phyloP scores from a whole-genome alignment of 2,797 vertebrate genomes.

The Helarctos malayanus region DNA sequence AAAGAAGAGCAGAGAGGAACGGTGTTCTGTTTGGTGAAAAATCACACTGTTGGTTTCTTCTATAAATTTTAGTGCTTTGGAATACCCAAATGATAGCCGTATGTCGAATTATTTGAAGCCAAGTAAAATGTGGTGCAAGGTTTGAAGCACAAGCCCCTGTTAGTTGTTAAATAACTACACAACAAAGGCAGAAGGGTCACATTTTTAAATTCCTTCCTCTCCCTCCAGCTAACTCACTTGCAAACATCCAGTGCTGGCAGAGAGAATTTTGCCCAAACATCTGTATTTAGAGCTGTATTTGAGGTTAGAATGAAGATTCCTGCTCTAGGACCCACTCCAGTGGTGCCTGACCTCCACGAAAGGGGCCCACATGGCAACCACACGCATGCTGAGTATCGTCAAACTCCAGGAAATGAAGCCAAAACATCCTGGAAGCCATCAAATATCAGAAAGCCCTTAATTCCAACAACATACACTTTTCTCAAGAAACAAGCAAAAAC shows the following conservation, averaged over 20 bases:
- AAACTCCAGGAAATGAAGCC: not conserved
- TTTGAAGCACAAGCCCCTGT: not conserved
- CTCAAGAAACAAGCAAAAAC: not conserved
- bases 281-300: not conserved
- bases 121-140: not conserved
- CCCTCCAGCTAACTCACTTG: not conserved
- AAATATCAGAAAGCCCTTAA: not conserved
- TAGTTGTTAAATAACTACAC: not conserved
- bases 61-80: not conserved
- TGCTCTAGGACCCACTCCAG: accelerated
- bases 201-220: not conserved
- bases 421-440: not conserved
- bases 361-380: accelerated
- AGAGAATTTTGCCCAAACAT: not conserved
- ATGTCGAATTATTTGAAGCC: not conserved
- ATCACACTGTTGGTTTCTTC: not conserved
- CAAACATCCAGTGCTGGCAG: not conserved
- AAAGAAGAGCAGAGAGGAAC: not conserved
- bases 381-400: not conserved
- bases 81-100: not conserved
- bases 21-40: not conserved
- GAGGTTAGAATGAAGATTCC: not conserved
- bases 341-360: not conserved
- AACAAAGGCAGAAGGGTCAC: not conserved
- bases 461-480: too few species aligned